phyloP scores from a whole-genome alignment of 2,113 vertebrate species.

The Empidonax alnorum region DNA sequence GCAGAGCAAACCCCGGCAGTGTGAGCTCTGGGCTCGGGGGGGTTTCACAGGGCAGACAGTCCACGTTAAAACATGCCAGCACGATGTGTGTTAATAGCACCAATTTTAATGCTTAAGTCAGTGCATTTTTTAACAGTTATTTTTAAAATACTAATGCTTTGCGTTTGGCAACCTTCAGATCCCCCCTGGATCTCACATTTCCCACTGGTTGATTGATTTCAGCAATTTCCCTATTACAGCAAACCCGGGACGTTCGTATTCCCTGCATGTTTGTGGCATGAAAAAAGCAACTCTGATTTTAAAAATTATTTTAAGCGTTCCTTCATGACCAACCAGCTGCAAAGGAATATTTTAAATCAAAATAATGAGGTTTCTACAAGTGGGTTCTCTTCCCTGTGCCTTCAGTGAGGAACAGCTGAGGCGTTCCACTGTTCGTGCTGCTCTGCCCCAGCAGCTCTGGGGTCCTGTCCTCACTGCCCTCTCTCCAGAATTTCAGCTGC shows the following conservation, averaged over 20 bases:
- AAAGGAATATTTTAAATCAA: constrained; percentile 68
- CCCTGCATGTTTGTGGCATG: background rate
- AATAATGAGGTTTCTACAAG: constrained; percentile 65
- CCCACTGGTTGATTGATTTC: constrained; percentile 56
- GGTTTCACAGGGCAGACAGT: background rate
- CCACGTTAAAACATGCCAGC: background rate
- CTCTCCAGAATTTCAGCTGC: constrained; percentile 5
- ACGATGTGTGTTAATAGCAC: background rate
- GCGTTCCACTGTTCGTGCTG: background rate
- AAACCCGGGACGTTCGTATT: constrained; percentile 22
- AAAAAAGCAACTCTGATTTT: background rate
- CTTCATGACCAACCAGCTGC: constrained; percentile 40
- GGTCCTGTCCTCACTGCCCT: background rate
- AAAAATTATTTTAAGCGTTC: constrained; percentile 18
- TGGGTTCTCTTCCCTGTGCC: background rate
- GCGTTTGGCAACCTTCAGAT: constrained; percentile 37
- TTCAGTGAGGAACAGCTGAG: constrained; percentile 26
- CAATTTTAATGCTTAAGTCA: background rate
- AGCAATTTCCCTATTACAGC: constrained; percentile 44
- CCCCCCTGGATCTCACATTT: constrained; percentile 41
- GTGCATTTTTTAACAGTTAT: background rate
- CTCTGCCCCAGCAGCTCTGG: background rate
- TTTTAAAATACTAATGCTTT: constrained; percentile 38
- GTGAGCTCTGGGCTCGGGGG: fast-evolving
- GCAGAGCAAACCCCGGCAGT: background rate